Evolutionary conservation across 2,888 invertebrate species (phyloP).

Genomic region (Agapetus fuscipes): DNA sequence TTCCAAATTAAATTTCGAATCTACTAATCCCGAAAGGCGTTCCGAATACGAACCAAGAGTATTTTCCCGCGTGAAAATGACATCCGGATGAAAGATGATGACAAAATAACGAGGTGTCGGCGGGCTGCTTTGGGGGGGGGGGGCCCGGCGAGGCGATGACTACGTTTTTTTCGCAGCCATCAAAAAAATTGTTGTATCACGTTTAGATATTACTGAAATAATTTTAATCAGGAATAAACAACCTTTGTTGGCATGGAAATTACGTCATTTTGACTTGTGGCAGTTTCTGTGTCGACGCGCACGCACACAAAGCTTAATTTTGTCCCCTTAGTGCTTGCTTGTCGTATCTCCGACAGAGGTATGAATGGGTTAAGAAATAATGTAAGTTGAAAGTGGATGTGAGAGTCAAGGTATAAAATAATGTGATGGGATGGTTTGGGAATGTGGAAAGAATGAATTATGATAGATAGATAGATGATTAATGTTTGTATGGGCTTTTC

Average conservation of each 20-base stretch:
- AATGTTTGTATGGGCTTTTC: too few species aligned
- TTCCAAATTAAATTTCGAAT: conserved; percentile 23
- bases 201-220: conserved; percentile 14
- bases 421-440: too few species aligned
- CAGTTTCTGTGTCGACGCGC: too few species aligned
- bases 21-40: conserved; percentile 26
- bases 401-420: too few species aligned
- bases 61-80: conserved; percentile 30
- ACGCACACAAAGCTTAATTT: too few species aligned
- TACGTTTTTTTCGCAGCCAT: conserved; percentile 14
- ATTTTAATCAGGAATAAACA: neutral
- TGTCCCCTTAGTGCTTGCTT: too few species aligned
- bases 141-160: conserved; percentile 10
- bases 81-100: conserved; percentile 35
- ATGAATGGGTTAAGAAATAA: too few species aligned
- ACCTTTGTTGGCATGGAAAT: neutral
- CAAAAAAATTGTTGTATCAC: conserved; percentile 16
- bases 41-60: conserved; percentile 19
- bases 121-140: conserved; percentile 5
- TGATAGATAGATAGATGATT: too few species aligned
- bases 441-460: too few species aligned
- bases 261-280: too few species aligned
- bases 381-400: too few species aligned
- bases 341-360: too few species aligned
- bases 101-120: conserved; percentile 24